Evolutionary conservation across 2,888 invertebrate species (phyloP), one percentile per base, ranked within the genome.

Genomic region (Apodemia mormo): DNA sequence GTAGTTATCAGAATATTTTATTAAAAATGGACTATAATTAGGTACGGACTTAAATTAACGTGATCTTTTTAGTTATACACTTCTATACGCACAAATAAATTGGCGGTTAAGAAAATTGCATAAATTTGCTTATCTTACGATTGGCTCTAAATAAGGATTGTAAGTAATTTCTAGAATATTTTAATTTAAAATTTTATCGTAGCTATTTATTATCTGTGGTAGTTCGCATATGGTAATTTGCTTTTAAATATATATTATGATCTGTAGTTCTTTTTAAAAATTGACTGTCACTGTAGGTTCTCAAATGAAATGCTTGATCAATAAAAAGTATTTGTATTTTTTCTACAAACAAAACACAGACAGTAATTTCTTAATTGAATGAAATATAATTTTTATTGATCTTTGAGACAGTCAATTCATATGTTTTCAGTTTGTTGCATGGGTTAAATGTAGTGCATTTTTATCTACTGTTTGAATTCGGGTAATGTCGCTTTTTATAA

Each of bases 51-150:
- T 14, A 61, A 7, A 14, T 30, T 14, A 14, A 61, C 29, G 3
- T 58, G 3, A 30, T 10, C 9, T 30, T 33, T 33, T 61, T 33
- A 30, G 33, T 61, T 30, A 29, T 58, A 29, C 9, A 30, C 30
- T 30, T 58, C 61, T 61, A 33, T 30, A 61, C 61, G 61, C 61
- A 61, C 61, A 61, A 61, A 61, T 33, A 33, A 61, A 61, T 61
- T 61, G 61, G 61, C 61, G 14, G 61, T 61, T 61, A 61, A 49
- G 30, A 61, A 33, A 33, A 61, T 14, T 61, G 61, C 61, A 61
- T 61, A 33, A 30, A 33, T 61, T 49, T 49, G 49, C 14, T 49
- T 30, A 61, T 61, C 29, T 58, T 61, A 14, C 12, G 30, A 61
- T 61, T 61, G 61, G 61, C 30, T 30, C 61, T 61, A 61, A 61